Percentiles rank a stretch among this genome's conserved stretches.
phyloP scores from a whole-genome alignment of 2,797 vertebrate species.

The Trichosurus vulpecula region DNA sequence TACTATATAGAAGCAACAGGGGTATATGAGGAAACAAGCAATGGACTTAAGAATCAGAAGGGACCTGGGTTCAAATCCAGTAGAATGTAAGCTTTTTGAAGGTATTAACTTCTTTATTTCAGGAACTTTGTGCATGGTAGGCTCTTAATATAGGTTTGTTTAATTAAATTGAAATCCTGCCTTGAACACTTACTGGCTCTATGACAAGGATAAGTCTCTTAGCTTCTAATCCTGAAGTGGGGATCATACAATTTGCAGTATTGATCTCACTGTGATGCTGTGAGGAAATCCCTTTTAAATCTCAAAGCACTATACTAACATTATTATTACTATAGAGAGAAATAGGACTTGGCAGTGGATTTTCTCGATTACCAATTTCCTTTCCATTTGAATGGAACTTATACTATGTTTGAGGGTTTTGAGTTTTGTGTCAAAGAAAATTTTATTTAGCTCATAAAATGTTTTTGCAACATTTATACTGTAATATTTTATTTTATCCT shows the following conservation, averaged over 20 bases:
- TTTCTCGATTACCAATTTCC: not conserved
- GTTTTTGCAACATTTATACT: conserved; percentile 22
- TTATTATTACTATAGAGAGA: not conserved
- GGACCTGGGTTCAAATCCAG: not conserved
- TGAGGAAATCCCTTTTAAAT: not conserved
- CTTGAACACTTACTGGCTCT: not conserved
- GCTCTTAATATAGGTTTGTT: not conserved
- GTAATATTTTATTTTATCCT: conserved; percentile 44
- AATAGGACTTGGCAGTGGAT: not conserved
- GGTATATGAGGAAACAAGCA: not conserved
- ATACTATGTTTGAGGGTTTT: conserved; percentile 2
- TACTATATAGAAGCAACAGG: not conserved
- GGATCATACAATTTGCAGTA: not conserved
- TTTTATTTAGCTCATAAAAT: conserved; percentile 46
- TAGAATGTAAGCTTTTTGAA: not conserved
- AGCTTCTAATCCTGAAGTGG: not conserved
- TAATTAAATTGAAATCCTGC: not conserved
- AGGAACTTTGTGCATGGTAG: not conserved
- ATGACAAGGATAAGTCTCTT: not conserved
- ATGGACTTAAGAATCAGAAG: not conserved
- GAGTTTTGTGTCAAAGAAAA: conserved; percentile 51
- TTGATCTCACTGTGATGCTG: not conserved
- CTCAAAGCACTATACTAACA: not conserved
- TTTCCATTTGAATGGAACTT: not conserved
- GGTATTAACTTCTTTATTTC: not conserved